Base-by-base conservation (phyloP, 2,888 invertebrate genomes). In the Pasiphila rectangulata region DNA sequence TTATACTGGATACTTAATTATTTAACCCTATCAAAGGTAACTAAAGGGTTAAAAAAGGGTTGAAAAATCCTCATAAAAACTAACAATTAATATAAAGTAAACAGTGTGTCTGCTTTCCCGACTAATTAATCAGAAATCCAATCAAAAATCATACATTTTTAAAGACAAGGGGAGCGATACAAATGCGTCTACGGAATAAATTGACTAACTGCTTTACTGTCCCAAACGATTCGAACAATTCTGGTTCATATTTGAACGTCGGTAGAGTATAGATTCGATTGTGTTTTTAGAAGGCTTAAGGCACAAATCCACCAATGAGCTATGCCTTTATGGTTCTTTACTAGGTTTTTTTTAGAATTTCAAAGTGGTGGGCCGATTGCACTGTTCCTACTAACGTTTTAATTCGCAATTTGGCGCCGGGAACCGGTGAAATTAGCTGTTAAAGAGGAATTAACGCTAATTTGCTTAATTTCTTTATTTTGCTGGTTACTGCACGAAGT, bases 141-240 rank as follows among this genome's bases (percentile, higher is more conserved):
- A 79, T 79, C 71, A 75, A 69, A 68, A 72, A 64, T 64, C 63
- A 62, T 77, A 64, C 62, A 70, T 73, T 73, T 77, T 75, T 77
- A 61, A 64, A 67, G 69, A 64, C 64, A 65, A 64, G 67, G 60
- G 67, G 68, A 56, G 61, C 57, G 59, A 47, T 56, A 57, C 64
- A 59, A 60, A 47, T 47, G 43, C 46, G 42, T 59, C 46, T 57
- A 59, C 65, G 64, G 15, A 69, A 67, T 67, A 63, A 69, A 71
- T 66, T 72, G 64, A 71, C 75, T 64, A 64, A 67, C 67, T 58
- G 61, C 67, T 62, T 66, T 68, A 61, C 56, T 55, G 55, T 43
- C 17, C 13, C n/a, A 24, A 16, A 17, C n/a, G 27, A 24, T 23
- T 40, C 24, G 40, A 25, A 0, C n/a, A 2, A 36, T 25, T 32